Evolutionary conservation across 2,113 vertebrate genomes (phyloP).

Genomic region (Antigone vipio): DNA sequence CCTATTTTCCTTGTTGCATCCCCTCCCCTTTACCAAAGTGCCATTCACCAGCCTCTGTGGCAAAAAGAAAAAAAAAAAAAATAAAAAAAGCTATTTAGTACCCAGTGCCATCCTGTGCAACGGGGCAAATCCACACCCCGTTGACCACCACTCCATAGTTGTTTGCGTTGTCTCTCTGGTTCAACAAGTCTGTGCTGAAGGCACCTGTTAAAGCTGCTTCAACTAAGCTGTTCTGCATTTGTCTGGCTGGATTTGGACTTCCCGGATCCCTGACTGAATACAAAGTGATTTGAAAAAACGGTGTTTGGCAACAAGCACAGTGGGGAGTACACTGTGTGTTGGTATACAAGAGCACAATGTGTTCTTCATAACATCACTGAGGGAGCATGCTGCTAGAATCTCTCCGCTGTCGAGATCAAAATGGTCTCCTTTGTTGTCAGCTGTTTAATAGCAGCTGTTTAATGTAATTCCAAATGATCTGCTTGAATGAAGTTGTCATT

Average conservation of each 20-base stretch:
- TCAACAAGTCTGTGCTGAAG: conserved; percentile 60
- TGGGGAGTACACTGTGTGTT: conserved; percentile 69
- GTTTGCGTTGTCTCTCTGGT: conserved; percentile 69
- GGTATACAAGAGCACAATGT: conserved; percentile 71
- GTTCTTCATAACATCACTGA: conserved; percentile 64
- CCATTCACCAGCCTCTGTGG: not conserved
- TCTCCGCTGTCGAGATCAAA: conserved; percentile 63
- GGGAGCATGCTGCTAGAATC: conserved; percentile 59
- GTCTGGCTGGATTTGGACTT: conserved; percentile 78
- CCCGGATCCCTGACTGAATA: conserved; percentile 73
- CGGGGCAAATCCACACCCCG: conserved; percentile 40
- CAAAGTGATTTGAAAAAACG: conserved; percentile 72
- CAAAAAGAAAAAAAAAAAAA: not conserved
- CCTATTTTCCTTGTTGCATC: not conserved
- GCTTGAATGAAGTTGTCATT: conserved; percentile 77
- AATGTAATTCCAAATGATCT: conserved; percentile 78
- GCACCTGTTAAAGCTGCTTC: conserved; percentile 81
- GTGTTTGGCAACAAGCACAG: conserved; percentile 80
- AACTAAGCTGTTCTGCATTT: conserved; percentile 78
- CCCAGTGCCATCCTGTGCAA: not conserved
- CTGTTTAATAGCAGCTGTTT: conserved; percentile 79
- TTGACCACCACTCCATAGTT: conserved; percentile 42
- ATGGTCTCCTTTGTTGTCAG: conserved; percentile 70
- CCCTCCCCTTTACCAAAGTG: not conserved
- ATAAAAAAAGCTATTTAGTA: not conserved